Percentiles rank a stretch among this genome's conserved stretches.
Conservation (phyloP, 1,140 invertebrate genomes). For the Cepaea nemoralis region DNA sequence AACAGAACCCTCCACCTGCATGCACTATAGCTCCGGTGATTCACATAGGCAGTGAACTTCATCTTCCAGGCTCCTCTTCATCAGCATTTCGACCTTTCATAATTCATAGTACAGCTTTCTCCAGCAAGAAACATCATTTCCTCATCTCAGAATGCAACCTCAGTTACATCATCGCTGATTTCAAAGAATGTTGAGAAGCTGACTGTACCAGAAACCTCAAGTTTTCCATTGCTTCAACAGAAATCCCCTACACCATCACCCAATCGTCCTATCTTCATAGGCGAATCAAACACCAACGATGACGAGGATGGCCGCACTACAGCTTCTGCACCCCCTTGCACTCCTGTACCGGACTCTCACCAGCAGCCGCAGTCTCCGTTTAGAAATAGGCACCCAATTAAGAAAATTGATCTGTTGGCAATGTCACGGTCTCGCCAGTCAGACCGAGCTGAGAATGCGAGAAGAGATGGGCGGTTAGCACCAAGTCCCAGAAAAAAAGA, state of each 20-base stretch:
- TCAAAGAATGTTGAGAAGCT: background rate
- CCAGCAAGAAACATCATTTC: background rate
- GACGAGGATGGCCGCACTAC: constrained; percentile 25
- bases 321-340: constrained; percentile 33
- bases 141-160: background rate
- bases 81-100: constrained; percentile 37
- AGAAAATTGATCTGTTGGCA: constrained; percentile 33
- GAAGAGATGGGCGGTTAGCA: constrained; percentile 32
- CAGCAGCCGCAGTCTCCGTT: constrained; percentile 32
- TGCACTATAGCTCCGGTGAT: constrained; percentile 25
- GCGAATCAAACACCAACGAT: constrained; percentile 6
- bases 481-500: constrained; percentile 40
- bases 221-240: background rate
- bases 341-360: constrained; percentile 32
- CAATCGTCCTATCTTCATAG: constrained; percentile 17
- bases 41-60: constrained; percentile 10
- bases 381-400: constrained; percentile 29
- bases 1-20: background rate
- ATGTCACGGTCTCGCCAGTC: constrained; percentile 39
- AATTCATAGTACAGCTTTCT: background rate
- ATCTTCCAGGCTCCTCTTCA: constrained; percentile 1
- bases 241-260: constrained; percentile 33
- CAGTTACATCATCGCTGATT: constrained; percentile 23
- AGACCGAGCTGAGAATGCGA: constrained; percentile 36
- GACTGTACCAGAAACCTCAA: constrained; percentile 8